These are phyloP conservation scores for Elegia similella DNA, from an alignment of 2,888 invertebrate species.

Conservation along the genomic window DNA sequence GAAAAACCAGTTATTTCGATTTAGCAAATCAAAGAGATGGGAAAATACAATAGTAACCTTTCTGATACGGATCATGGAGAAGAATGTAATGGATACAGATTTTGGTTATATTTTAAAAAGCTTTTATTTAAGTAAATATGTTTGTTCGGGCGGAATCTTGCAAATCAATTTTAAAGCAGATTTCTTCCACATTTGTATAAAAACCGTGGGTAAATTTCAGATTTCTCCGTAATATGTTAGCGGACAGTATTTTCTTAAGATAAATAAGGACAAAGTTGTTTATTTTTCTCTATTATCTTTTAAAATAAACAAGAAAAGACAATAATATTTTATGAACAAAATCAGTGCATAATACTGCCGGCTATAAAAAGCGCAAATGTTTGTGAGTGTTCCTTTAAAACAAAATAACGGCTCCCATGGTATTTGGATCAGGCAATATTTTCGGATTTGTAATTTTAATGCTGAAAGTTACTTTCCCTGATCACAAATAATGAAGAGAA, in stretches of 20 bases:
- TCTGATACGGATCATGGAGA: not conserved
- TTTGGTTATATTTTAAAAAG: not conserved
- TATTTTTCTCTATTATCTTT: not conserved
- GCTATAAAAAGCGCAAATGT: constrained; percentile 6
- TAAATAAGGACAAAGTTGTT: not conserved
- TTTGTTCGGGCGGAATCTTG: no score
- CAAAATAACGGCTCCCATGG: constrained; percentile 6
- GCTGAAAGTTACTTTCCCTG: not conserved
- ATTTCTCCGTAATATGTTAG: no score
- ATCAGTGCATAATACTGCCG: not conserved
- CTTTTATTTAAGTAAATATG: no score
- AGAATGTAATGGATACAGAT: not conserved
- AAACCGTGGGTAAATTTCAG: no score
- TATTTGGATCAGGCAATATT: not conserved
- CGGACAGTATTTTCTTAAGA: no score
- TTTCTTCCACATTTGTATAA: no score
- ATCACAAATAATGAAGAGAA: not conserved
- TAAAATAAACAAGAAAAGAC: not conserved
- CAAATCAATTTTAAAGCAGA: no score
- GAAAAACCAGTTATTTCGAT: not conserved
- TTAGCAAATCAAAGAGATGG: not conserved
- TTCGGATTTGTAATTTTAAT: constrained; percentile 3
- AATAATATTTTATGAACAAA: constrained; percentile 5
- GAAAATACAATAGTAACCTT: not conserved
- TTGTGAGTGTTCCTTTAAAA: not conserved